Conservation (phyloP, 1,140 invertebrate genomes). For the Episyrphus balteatus region DNA sequence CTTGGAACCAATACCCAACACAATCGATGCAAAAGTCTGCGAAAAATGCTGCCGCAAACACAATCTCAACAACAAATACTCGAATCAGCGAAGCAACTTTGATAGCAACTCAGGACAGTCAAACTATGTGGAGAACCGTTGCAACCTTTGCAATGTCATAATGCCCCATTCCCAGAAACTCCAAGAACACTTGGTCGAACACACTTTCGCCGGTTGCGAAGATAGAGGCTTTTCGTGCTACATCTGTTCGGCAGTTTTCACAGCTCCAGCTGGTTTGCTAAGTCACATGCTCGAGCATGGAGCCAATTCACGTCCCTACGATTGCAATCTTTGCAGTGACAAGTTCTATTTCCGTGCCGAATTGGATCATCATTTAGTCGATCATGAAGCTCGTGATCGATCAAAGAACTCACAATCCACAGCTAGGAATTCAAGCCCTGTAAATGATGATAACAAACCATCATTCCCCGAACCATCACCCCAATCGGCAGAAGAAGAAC, state of each 20-base stretch:
- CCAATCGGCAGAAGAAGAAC: not conserved
- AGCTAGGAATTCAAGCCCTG: not conserved
- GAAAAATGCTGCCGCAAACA: constrained; percentile 34
- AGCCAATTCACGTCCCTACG: constrained; percentile 63
- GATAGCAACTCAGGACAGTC: not conserved
- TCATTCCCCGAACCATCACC: constrained; percentile 3
- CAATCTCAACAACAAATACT: constrained; percentile 21
- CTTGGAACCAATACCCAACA: constrained; percentile 17
- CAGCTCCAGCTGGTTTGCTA: constrained; percentile 64
- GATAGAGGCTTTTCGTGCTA: constrained; percentile 71
- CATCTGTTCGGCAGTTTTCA: constrained; percentile 79
- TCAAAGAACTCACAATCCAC: not conserved
- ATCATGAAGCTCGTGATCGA: constrained; percentile 15
- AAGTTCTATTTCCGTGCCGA: constrained; percentile 89
- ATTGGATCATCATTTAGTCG: constrained; percentile 65
- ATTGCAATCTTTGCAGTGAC: constrained; percentile 68
- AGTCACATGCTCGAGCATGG: constrained; percentile 77
- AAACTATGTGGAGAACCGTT: constrained; percentile 21
- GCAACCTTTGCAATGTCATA: constrained; percentile 34
- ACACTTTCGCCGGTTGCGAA: constrained; percentile 77
- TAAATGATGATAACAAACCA: not conserved
- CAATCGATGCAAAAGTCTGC: constrained; percentile 22
- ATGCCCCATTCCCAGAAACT: constrained; percentile 45
- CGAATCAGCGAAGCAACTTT: not conserved
- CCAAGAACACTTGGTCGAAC: constrained; percentile 85